These are phyloP conservation scores for Xyrichtys novacula DNA, from an alignment of 2,797 vertebrate species.

Conservation along the genomic window DNA sequence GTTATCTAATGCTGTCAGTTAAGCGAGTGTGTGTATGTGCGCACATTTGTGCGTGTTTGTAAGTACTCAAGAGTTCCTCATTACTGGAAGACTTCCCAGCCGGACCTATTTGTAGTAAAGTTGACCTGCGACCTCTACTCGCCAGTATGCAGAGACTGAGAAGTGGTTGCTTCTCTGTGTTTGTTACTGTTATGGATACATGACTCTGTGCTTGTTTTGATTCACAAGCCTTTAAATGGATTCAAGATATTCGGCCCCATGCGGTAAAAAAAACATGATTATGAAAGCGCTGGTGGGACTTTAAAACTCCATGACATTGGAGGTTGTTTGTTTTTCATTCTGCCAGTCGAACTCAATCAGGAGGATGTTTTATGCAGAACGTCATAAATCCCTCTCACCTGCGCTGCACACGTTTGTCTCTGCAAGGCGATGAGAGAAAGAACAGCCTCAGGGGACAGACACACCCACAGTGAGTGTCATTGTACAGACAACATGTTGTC, in stretches of 20 bases:
- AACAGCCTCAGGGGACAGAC: conserved; percentile 18
- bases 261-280: conserved; percentile 10
- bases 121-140: conserved; percentile 49
- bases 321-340: not conserved
- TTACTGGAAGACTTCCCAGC: conserved; percentile 48
- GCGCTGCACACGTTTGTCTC: not conserved
- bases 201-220: not conserved
- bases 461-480: conserved; percentile 44
- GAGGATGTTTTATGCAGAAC: not conserved
- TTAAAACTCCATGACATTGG: not conserved
- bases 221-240: not conserved
- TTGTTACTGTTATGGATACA: conserved; percentile 15
- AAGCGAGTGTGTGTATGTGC: not conserved
- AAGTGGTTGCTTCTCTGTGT: conserved; percentile 1
- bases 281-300: not conserved
- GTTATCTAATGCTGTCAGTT: conserved; percentile 33
- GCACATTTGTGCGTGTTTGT: not conserved
- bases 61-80: conserved; percentile 32
- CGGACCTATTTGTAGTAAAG: conserved; percentile 56
- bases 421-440: conserved; percentile 8
- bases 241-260: not conserved
- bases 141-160: conserved; percentile 22
- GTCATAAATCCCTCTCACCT: conserved; percentile 20
- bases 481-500: conserved; percentile 7
- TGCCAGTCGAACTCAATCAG: not conserved